A percentile compares a stretch with the other conserved stretches of the same genome.
Evolutionary conservation across 2,797 vertebrate genomes (phyloP).

Genomic region (Sciurus vulgaris): DNA sequence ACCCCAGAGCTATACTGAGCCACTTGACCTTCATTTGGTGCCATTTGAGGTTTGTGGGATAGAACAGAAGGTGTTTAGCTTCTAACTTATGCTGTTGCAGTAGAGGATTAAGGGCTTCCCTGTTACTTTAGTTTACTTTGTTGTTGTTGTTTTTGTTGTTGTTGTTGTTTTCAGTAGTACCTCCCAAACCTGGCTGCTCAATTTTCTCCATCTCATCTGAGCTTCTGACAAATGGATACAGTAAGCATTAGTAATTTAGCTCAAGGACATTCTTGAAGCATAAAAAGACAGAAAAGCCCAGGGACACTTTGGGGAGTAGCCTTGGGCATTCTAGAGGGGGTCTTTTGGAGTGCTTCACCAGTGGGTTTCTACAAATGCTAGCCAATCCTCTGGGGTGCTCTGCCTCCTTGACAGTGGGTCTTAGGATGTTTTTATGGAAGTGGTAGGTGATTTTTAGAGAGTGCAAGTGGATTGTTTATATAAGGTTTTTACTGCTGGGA

Average conservation of each 20-base stretch:
- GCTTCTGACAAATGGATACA: background rate
- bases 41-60: background rate
- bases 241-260: background rate
- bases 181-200: background rate
- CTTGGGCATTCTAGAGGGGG: background rate
- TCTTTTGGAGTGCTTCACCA: background rate
- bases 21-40: background rate
- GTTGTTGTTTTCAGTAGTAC: background rate
- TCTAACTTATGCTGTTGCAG: background rate
- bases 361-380: background rate
- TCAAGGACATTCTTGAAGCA: background rate
- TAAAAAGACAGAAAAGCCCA: background rate
- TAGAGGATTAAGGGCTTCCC: background rate
- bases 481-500: background rate
- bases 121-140: background rate
- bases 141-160: too few relatives aligned
- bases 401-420: fast-evolving
- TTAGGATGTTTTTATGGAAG: background rate
- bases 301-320: background rate
- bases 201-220: background rate
- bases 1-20: background rate
- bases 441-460: background rate
- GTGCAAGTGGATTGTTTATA: background rate
- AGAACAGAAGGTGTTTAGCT: background rate
- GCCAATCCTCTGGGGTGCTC: too few relatives aligned